Evolutionary conservation across 2,888 invertebrate species (phyloP).

Genomic region (Trichogramma evanescens): DNA sequence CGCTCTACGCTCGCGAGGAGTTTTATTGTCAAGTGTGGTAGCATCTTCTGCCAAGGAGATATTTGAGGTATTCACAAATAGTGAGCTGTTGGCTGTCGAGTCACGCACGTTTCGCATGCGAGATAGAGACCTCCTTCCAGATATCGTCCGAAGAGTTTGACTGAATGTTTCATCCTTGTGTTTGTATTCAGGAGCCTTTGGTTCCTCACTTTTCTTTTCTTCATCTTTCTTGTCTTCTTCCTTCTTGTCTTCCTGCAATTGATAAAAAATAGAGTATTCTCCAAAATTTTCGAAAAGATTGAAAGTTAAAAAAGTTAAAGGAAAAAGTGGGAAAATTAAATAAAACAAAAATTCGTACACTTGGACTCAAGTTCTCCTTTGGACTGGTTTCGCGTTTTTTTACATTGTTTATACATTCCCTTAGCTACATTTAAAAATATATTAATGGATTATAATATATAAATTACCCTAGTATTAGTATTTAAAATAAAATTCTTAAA

Average conservation of each 20-base stretch:
- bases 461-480: too few species aligned
- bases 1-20: constrained; percentile 28
- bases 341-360: constrained; percentile 5
- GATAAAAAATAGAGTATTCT: not conserved
- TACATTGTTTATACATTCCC: not conserved
- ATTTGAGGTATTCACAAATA: constrained; percentile 41
- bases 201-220: constrained; percentile 13
- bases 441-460: not conserved
- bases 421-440: not conserved
- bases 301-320: not conserved
- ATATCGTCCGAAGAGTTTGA: constrained; percentile 38
- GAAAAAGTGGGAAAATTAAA: constrained; percentile 1
- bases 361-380: not conserved
- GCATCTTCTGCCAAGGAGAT: constrained; percentile 31
- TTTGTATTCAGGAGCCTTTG: constrained; percentile 13
- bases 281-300: not conserved
- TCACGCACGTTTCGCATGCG: constrained; percentile 37
- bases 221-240: constrained; percentile 2
- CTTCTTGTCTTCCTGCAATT: not conserved
- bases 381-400: not conserved
- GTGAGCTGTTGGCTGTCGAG: constrained; percentile 38
- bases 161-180: constrained; percentile 39
- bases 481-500: not conserved
- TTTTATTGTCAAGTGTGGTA: constrained; percentile 25
- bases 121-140: constrained; percentile 38